These are phyloP conservation scores for Aix galericulata DNA, from an alignment of 2,113 vertebrate species.

Conservation along the genomic window DNA sequence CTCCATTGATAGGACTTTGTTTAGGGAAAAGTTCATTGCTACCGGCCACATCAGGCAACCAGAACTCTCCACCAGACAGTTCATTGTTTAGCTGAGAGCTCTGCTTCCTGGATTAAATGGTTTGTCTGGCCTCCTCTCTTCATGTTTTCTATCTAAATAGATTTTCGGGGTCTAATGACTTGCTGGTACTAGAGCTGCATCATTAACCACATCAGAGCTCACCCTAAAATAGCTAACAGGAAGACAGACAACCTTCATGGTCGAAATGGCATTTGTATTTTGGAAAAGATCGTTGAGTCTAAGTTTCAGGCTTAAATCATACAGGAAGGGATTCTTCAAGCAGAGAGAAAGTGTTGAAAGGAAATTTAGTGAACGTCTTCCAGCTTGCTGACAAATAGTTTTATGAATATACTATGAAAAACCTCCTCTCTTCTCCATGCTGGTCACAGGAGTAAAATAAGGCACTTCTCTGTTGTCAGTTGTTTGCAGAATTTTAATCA, in stretches of 20 bases:
- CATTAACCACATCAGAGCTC: neutral
- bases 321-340: neutral
- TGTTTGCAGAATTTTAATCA: constrained; percentile 1
- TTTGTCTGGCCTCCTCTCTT: constrained; percentile 4
- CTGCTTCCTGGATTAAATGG: neutral
- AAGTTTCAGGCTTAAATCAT: neutral
- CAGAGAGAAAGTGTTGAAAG: neutral
- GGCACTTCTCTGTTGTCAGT: neutral
- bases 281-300: neutral
- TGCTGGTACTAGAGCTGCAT: neutral
- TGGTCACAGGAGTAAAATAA: neutral
- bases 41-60: neutral
- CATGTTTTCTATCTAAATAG: neutral
- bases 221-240: neutral
- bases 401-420: neutral
- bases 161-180: neutral
- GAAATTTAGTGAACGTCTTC: neutral
- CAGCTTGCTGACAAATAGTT: neutral
- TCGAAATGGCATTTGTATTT: neutral
- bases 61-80: neutral
- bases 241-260: neutral
- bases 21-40: neutral
- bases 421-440: neutral
- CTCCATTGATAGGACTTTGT: neutral
- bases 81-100: neutral